These are phyloP conservation scores for Falcunculus frontatus DNA, from an alignment of 2,113 vertebrate species.

Conservation along the genomic window DNA sequence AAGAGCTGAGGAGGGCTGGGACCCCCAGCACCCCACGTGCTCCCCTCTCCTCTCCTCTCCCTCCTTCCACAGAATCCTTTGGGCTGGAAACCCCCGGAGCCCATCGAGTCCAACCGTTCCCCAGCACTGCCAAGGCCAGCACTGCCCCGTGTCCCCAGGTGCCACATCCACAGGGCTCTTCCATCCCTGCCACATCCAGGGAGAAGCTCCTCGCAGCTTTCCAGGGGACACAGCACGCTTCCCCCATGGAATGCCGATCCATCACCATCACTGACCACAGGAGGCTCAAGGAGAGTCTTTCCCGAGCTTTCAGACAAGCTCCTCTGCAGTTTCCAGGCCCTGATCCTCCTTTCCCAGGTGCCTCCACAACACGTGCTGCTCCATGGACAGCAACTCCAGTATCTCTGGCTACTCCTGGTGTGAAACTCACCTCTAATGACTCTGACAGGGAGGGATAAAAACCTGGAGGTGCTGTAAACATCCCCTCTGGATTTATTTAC, in stretches of 20 bases:
- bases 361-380: background rate
- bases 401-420: background rate
- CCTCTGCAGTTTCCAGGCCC: background rate
- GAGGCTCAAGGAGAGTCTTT: rapidly evolving
- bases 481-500: background rate
- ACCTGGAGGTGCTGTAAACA: rapidly evolving
- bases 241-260: background rate
- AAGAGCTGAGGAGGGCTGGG: background rate
- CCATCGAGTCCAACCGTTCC: rapidly evolving
- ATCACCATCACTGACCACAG: background rate
- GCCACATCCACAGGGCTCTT: background rate
- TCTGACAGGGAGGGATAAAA: background rate
- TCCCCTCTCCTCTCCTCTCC: background rate
- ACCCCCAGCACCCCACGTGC: background rate
- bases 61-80: background rate
- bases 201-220: background rate
- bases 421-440: background rate
- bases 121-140: background rate
- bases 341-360: background rate
- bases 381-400: background rate
- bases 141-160: background rate
- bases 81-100: background rate
- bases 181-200: background rate
- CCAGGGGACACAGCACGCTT: rapidly evolving
- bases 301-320: background rate